Base-by-base conservation (phyloP, 1,140 invertebrate genomes). In the Cecropterus lyciades region DNA sequence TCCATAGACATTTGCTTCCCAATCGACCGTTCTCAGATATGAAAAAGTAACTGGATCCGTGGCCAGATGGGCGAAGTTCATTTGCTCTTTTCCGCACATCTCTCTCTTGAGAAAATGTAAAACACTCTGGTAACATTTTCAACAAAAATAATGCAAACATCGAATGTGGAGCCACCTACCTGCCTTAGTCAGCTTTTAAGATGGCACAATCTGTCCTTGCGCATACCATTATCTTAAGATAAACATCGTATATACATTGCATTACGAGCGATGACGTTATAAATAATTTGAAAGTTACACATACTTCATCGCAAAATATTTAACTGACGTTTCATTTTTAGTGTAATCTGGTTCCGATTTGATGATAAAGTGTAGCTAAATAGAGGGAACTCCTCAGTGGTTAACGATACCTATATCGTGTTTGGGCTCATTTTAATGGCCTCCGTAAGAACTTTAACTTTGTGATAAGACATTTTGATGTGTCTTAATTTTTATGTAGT, bases 151-250 rank as follows among this genome's bases (percentile, higher is more conserved):
- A 37, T 37, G 30, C 46, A 49, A 33, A 33, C n/a, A 40, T 42
- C 37, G 20, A 30, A 64, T 33, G 13, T 15, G 48, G 49, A 15
- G 64, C 53, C 33, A 62, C 62, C 70, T 70, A 70, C 68, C 63
- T 51, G 65, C 45, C 46, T 64, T 56, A 65, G 55, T 67, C 65
- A 67, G 65, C 65, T 52, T 70, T 30, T 37, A 62, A 65, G 60
- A 65, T 62, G 49, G 66, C 57, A 30, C 42, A 24, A 53, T 63
- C 27, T 37, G 13, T 37, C 45, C 55, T 60, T 60, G 56, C 56
- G 43, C 56, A 37, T 48, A 60, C 43, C 56, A 27, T 60, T 42
- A 48, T 49, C 57, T 60, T 60, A 60, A 20, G 57, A 60, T 49
- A 60, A 60, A 60, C 57, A 60, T 60, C 45, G 45, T 60, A 60